phyloP scores from a whole-genome alignment of 1,140 invertebrate genomes.

The Pogonognathellus flavescens region DNA sequence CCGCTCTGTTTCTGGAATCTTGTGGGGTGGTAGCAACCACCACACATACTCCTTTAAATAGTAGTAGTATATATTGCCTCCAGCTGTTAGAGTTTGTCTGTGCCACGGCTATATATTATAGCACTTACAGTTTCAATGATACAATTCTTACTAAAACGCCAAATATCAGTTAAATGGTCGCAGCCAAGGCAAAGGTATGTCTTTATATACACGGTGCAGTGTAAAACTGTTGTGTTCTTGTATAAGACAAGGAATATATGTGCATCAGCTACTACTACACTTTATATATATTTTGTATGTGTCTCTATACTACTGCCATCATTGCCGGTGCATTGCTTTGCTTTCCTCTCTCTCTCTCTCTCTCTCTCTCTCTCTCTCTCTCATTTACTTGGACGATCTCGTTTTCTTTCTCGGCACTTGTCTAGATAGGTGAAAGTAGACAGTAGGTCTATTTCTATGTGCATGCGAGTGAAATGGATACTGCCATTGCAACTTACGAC shows the following conservation, averaged over 20 bases:
- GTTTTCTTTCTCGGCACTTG: neutral
- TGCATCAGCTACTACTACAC: too few species aligned
- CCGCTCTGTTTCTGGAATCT: neutral
- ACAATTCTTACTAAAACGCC: conserved; percentile 15
- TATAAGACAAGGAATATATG: too few species aligned
- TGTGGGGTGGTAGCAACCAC: conserved; percentile 11
- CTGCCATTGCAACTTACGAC: too few species aligned
- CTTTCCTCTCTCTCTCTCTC: too few species aligned
- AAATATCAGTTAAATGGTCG: conserved; percentile 28
- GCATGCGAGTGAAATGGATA: too few species aligned
- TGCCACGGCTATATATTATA: neutral
- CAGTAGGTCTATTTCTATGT: too few species aligned
- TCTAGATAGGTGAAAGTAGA: neutral
- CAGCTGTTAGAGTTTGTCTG: conserved; percentile 19
- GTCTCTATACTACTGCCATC: too few species aligned
- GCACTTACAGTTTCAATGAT: neutral
- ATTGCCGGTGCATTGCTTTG: neutral
- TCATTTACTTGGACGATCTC: conserved; percentile 17
- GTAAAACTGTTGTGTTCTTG: too few species aligned
- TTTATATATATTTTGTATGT: neutral
- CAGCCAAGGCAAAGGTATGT: neutral
- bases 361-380: too few species aligned
- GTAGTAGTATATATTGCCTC: conserved; percentile 24
- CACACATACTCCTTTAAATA: conserved; percentile 7
- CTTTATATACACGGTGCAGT: neutral